Percentiles rank a stretch among this genome's conserved stretches.
These are phyloP conservation scores for Aphrocallistes beatrix DNA, from an alignment of 37 sponge, comb jelly and placozoan genomes.

Conservation along the genomic window DNA sequence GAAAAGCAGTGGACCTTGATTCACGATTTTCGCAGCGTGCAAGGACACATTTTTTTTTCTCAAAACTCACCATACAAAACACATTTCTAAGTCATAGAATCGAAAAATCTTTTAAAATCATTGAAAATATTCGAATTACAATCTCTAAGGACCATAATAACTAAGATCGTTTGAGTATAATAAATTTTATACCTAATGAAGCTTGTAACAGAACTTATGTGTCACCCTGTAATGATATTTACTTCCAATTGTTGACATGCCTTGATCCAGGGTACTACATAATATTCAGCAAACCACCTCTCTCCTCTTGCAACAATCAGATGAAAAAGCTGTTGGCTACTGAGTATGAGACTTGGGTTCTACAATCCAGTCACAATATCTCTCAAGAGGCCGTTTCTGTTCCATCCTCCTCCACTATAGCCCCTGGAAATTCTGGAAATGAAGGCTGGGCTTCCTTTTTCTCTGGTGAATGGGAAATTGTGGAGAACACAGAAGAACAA, in stretches of 20 bases:
- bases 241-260: not conserved
- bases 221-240: slow-evolving; percentile 4
- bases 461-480: not conserved
- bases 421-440: not conserved
- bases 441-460: not conserved
- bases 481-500: not conserved
- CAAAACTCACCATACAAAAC: no score
- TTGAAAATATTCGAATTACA: no score
- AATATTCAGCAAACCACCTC: slow-evolving; percentile 19
- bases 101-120: no score
- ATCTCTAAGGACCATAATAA: no score
- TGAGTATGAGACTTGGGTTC: not conserved
- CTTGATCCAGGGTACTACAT: slow-evolving; percentile 3
- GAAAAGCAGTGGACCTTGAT: no score
- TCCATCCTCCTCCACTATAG: not conserved
- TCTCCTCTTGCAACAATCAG: not conserved
- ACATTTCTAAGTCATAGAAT: no score
- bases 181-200: no score
- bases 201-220: no score
- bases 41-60: no score
- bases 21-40: no score
- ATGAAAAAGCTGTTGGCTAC: not conserved
- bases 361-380: not conserved
- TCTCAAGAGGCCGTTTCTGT: not conserved
- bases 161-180: no score